Percentiles rank a stretch among this genome's conserved stretches.
Conservation (phyloP, 2,888 invertebrate genomes). For the Micoletzkya japonica region DNA sequence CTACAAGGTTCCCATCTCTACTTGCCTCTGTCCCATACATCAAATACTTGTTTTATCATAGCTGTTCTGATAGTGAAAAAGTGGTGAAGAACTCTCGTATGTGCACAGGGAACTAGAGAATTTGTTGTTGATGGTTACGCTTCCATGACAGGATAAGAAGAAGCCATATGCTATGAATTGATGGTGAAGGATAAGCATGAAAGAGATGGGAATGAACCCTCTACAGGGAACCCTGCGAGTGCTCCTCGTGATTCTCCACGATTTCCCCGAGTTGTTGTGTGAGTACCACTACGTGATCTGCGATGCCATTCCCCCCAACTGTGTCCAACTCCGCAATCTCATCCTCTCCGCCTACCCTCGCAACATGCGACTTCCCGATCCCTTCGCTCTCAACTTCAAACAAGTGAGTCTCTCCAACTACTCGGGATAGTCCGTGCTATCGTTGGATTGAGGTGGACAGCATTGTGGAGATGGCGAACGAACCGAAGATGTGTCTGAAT, state of each 20-base stretch:
- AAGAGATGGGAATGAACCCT: too few relatives aligned
- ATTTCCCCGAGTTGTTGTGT: constrained; percentile 98
- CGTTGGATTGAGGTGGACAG: constrained; percentile 52
- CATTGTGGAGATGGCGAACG: constrained; percentile 60
- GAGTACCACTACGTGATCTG: constrained; percentile 99
- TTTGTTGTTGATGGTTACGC: too few relatives aligned
- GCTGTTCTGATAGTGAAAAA: too few relatives aligned
- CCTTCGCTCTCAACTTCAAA: constrained; percentile 94
- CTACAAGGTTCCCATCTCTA: constrained; percentile 86
- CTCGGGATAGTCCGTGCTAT: not conserved
- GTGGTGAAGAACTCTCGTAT: too few relatives aligned
- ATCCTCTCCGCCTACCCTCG: constrained; percentile 96
- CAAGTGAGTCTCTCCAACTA: constrained; percentile 28
- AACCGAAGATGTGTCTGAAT: constrained; percentile 59
- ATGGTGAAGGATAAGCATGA: too few relatives aligned
- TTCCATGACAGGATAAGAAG: too few relatives aligned
- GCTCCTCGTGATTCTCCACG: constrained; percentile 89
- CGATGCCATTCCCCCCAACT: constrained; percentile 97
- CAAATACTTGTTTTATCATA: too few relatives aligned
- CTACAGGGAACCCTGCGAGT: constrained; percentile 79
- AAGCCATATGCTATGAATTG: too few relatives aligned
- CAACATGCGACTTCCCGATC: constrained; percentile 96
- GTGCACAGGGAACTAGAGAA: too few relatives aligned
- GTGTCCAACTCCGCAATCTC: constrained; percentile 95
- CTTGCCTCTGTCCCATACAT: too few relatives aligned